Evolutionary conservation across 2,797 vertebrate species (phyloP).

Genomic region (Tokudaia tokunoshimensis): DNA sequence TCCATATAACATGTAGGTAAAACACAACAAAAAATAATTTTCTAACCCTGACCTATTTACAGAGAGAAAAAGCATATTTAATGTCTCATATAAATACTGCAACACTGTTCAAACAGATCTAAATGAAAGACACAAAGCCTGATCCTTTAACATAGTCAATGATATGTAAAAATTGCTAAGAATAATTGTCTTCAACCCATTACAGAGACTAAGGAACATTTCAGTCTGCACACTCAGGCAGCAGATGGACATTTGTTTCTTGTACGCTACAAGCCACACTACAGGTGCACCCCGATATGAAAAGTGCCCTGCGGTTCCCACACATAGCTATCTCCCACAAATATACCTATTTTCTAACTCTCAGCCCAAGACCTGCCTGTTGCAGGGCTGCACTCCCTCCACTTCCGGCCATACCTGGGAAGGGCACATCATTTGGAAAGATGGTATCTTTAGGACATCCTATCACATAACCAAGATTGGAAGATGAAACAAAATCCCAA

Average conservation of each 20-base stretch:
- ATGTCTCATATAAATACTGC: constrained; percentile 12
- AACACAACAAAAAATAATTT: neutral
- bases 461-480: neutral
- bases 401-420: neutral
- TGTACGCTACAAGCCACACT: neutral
- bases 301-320: neutral
- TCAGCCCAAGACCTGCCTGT: neutral
- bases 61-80: neutral
- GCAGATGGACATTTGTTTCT: neutral
- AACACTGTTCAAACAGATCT: neutral
- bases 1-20: neutral
- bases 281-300: neutral
- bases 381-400: neutral
- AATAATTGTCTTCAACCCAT: constrained; percentile 8
- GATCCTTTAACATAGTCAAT: constrained; percentile 8
- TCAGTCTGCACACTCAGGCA: neutral
- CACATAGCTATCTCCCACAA: neutral
- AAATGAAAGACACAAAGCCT: neutral
- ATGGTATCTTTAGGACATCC: neutral
- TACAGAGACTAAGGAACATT: constrained; percentile 1
- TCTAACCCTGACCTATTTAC: neutral
- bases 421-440: neutral
- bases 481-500: neutral
- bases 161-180: constrained; percentile 11
- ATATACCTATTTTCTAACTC: neutral